Evolutionary conservation across 2,113 vertebrate genomes (phyloP).

Genomic region (Poicephalus meyeri): DNA sequence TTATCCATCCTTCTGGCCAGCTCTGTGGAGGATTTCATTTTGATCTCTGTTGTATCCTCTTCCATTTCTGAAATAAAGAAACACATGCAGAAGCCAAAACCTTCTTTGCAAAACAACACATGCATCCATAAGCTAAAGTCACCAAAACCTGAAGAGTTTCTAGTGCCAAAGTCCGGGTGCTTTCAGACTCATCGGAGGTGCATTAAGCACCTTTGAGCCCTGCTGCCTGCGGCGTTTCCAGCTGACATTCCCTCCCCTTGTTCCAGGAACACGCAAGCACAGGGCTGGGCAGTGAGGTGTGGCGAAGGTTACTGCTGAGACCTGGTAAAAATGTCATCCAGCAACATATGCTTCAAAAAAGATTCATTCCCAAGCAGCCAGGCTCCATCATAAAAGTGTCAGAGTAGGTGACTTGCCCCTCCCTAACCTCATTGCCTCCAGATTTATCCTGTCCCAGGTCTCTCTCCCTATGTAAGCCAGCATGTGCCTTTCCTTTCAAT

Average conservation of each 20-base stretch:
- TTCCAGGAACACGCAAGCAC: neutral
- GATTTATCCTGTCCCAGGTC: constrained; percentile 44
- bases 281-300: neutral
- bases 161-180: neutral
- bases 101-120: neutral
- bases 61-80: neutral
- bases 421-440: neutral
- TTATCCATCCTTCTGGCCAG: neutral
- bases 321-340: constrained; percentile 42
- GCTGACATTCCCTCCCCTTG: neutral
- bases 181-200: neutral
- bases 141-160: neutral
- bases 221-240: neutral
- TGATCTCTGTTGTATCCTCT: neutral
- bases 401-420: constrained; percentile 16
- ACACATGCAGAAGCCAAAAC: neutral
- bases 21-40: neutral
- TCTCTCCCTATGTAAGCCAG: neutral
- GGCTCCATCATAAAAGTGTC: constrained; percentile 48
- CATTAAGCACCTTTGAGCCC: accelerated
- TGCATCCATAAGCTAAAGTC: neutral
- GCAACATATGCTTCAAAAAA: neutral
- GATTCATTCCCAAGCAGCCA: constrained; percentile 44
- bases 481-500: constrained; percentile 27
- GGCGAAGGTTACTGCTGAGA: neutral